phyloP scores from a whole-genome alignment of 2,113 vertebrate genomes.

The Chamaetylas fuelleborni region DNA sequence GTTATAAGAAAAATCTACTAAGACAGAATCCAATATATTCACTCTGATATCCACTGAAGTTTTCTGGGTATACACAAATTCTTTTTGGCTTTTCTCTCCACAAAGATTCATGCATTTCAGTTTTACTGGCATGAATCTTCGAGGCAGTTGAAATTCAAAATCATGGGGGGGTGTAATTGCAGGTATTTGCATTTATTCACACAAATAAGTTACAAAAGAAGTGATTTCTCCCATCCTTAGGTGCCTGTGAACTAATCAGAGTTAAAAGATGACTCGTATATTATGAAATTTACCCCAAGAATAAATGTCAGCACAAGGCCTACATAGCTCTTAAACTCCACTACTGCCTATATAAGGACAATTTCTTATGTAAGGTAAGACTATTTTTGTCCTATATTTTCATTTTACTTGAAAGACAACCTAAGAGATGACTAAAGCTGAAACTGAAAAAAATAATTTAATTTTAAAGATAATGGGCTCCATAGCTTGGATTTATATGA shows the following conservation, averaged over 20 bases:
- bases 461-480: not conserved
- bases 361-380: not conserved
- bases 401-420: not conserved
- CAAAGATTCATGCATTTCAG: not conserved
- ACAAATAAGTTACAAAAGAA: not conserved
- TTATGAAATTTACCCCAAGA: not conserved
- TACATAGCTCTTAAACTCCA: not conserved
- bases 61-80: not conserved
- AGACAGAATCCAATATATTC: not conserved
- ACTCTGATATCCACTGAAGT: not conserved
- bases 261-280: not conserved
- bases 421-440: not conserved
- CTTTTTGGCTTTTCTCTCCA: not conserved
- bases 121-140: not conserved
- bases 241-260: not conserved
- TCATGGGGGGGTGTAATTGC: not conserved
- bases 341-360: not conserved
- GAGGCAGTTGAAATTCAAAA: not conserved
- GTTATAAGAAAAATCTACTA: not conserved
- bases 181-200: not conserved
- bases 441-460: not conserved
- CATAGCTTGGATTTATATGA: not conserved
- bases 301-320: not conserved
- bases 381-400: not conserved
- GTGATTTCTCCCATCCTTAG: not conserved